Evolutionary conservation across 1,140 invertebrate species (phyloP).

Genomic region (Aradophagus sp.): DNA sequence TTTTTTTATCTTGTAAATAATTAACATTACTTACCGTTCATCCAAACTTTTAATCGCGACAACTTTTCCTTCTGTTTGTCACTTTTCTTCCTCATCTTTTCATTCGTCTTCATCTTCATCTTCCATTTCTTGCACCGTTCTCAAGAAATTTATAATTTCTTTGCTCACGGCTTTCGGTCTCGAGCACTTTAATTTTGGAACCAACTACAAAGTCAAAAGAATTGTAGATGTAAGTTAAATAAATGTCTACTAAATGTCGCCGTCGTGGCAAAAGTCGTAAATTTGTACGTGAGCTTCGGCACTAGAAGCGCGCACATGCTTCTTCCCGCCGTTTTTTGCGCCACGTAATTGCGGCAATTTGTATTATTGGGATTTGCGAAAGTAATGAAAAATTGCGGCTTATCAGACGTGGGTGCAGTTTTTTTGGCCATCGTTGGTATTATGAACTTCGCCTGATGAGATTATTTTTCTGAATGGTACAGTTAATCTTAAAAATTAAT

Average conservation of each 20-base stretch:
- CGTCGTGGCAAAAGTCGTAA: constrained; percentile 30
- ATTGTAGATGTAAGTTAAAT: constrained; percentile 19
- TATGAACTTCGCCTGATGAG: too few relatives aligned
- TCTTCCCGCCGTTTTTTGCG: constrained; percentile 23
- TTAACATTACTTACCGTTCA: too few relatives aligned
- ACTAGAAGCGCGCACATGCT: constrained; percentile 34
- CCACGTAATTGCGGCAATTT: constrained; percentile 37
- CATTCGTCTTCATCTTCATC: too few relatives aligned
- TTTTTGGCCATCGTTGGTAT: too few relatives aligned
- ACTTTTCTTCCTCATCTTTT: too few relatives aligned
- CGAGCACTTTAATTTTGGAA: constrained; percentile 11
- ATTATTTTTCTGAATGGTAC: too few relatives aligned
- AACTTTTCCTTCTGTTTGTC: too few relatives aligned
- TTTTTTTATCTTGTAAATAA: too few relatives aligned
- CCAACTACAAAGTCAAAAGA: constrained; percentile 32
- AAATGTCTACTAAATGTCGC: constrained; percentile 32
- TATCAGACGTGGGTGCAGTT: too few relatives aligned
- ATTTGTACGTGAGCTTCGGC: constrained; percentile 28
- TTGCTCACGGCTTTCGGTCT: too few relatives aligned
- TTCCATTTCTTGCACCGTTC: background rate
- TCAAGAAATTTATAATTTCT: background rate
- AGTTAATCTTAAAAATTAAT: too few relatives aligned
- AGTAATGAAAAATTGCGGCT: background rate
- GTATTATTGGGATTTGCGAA: constrained; percentile 24
- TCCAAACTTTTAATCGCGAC: too few relatives aligned